Evolutionary conservation across 1,140 invertebrate genomes (phyloP).

Genomic region (Drosophila melanogaster): Release_6_plus_ISO1_MT NT_037436.4:9748001-9748500

Average conservation of each 20-base stretch:
- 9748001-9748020: constrained; percentile 66
- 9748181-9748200: constrained; percentile 60
- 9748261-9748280: constrained; percentile 87
- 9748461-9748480: constrained; percentile 64
- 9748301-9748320: constrained; percentile 85
- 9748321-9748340: constrained; percentile 84
- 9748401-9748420: constrained; percentile 53
- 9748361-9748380: constrained; percentile 82
- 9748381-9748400: constrained; percentile 79
- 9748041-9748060: constrained; percentile 58
- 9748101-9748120: background rate
- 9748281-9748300: constrained; percentile 87
- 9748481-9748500: constrained; percentile 78
- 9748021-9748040: constrained; percentile 57
- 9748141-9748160: constrained; percentile 72
- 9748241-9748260: constrained; percentile 86
- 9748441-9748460: constrained; percentile 16
- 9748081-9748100: background rate
- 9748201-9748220: constrained; percentile 19
- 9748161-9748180: constrained; percentile 72
- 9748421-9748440: constrained; percentile 7
- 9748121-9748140: constrained; percentile 79
- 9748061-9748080: constrained; percentile 57
- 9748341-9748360: constrained; percentile 82
- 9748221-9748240: constrained; percentile 85